A percentile compares a stretch with the other conserved stretches of the same genome.
These are phyloP conservation scores for Benthosema pterotum DNA, from an alignment of 2,797 vertebrate species.

Conservation along the genomic window DNA sequence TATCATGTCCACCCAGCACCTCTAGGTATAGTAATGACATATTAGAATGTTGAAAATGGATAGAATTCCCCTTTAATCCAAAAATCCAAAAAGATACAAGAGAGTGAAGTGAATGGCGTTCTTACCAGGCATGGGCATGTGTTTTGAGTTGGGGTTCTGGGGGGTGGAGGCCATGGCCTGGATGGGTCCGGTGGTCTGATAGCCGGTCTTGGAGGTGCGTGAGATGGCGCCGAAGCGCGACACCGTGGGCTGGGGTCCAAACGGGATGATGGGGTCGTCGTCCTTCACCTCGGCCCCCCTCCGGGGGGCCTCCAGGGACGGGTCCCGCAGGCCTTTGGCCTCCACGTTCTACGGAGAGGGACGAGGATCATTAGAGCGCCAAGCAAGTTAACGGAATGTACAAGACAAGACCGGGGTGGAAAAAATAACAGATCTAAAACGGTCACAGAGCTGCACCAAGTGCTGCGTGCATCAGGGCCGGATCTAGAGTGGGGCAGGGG, in stretches of 20 bases:
- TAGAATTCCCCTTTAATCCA: no score
- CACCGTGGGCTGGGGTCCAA: constrained; percentile 95
- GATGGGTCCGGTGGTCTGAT: constrained; percentile 90
- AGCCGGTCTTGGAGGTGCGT: constrained; percentile 94
- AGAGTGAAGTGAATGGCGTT: neutral
- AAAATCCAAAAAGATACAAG: no score
- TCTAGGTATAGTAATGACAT: no score
- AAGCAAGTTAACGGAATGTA: neutral
- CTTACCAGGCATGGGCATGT: constrained; percentile 77
- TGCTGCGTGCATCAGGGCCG: no score
- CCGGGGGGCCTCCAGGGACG: constrained; percentile 88
- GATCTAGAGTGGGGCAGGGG: no score
- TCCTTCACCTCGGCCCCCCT: constrained; percentile 90
- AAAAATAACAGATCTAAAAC: no score
- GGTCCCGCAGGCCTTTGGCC: constrained; percentile 89
- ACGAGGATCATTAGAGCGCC: neutral
- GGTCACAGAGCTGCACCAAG: no score
- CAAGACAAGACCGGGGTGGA: neutral
- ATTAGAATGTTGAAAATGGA: no score
- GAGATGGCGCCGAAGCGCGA: constrained; percentile 98
- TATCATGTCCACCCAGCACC: no score
- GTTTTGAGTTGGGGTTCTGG: constrained; percentile 80
- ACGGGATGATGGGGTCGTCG: constrained; percentile 97
- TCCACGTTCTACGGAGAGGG: constrained; percentile 85
- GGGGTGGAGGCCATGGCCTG: constrained; percentile 87